Evolutionary conservation across 2,888 invertebrate species (phyloP).

Genomic region (Cheiracanthium punctorium): DNA sequence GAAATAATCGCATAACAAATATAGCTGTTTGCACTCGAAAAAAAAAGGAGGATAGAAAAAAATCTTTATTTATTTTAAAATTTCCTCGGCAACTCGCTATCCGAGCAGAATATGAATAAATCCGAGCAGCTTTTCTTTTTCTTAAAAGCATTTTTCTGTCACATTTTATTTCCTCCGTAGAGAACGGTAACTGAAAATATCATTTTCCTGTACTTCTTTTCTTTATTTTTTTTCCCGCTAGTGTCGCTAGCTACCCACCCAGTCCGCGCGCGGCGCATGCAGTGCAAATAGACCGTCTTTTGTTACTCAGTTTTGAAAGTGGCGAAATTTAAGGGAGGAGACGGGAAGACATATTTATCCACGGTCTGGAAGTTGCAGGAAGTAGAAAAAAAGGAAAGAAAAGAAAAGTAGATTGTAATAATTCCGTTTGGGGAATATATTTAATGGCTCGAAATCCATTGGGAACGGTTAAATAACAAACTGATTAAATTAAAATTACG

Average conservation of each 20-base stretch:
- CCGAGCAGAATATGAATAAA: background rate
- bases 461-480: background rate
- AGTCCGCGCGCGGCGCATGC: background rate
- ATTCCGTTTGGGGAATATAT: background rate
- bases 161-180: background rate
- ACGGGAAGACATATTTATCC: background rate
- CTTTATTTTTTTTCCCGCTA: too few species aligned
- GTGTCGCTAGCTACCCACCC: background rate
- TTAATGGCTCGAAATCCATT: background rate
- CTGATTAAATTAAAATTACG: background rate
- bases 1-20: background rate
- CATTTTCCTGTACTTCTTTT: background rate
- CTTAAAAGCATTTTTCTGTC: background rate
- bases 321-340: background rate
- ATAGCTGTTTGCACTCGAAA: background rate
- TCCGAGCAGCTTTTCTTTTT: background rate
- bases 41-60: background rate
- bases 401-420: background rate
- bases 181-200: background rate
- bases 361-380: too few species aligned
- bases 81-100: background rate
- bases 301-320: background rate
- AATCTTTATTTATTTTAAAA: background rate
- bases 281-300: constrained; percentile 4
- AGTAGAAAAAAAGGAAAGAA: background rate